Percentiles rank a stretch among this genome's conserved stretches.
These are phyloP conservation scores for Hecatera dysodea DNA, from an alignment of 2,888 invertebrate genomes.

Conservation along the genomic window DNA sequence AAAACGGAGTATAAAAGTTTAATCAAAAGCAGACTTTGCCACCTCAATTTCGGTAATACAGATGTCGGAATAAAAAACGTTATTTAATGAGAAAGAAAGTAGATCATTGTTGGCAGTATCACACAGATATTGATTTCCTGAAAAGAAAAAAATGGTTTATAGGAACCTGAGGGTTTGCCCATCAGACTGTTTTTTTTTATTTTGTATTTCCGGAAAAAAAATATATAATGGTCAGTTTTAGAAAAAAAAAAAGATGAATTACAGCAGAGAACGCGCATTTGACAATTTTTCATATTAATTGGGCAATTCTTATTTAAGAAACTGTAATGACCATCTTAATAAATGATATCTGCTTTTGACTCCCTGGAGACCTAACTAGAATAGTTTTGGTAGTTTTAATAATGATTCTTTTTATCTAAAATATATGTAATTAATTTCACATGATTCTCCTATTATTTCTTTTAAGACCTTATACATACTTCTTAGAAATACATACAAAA, in stretches of 20 bases:
- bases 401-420: background rate
- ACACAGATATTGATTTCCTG: background rate
- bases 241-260: background rate
- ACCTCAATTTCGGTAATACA: constrained; percentile 53
- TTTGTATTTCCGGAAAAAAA: no score
- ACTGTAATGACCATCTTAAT: no score
- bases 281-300: no score
- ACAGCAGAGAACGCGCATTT: no score
- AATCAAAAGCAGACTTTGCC: constrained; percentile 65
- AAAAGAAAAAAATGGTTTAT: background rate
- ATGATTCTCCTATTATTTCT: no score
- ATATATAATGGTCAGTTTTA: background rate
- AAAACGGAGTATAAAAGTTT: constrained; percentile 68
- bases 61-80: constrained; percentile 34
- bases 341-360: no score
- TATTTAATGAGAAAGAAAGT: constrained; percentile 18
- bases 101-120: background rate
- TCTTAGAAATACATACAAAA: no score
- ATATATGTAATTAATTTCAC: background rate
- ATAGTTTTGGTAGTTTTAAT: background rate
- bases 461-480: no score
- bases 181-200: background rate
- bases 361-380: no score
- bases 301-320: no score
- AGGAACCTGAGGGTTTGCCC: background rate